Evolutionary conservation across 2,888 invertebrate species (phyloP), one percentile per base, ranked within the genome.

Genomic region (Ectemnius lituratus): DNA sequence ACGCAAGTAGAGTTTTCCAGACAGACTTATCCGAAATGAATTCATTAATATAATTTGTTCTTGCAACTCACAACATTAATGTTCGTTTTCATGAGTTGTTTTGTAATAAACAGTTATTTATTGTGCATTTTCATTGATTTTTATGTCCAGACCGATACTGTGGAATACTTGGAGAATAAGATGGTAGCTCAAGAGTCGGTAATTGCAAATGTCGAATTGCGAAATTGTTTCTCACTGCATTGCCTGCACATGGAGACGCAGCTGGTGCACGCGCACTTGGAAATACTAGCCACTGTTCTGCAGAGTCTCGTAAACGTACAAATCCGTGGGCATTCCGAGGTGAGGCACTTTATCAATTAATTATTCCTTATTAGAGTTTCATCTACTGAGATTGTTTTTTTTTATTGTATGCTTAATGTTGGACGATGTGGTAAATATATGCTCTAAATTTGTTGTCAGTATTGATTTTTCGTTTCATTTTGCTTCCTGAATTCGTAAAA

Each of bases 221-320:
- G 94, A 78, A 93, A 93, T 73, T 93, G 93, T 59, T 94, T 93
- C 85, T 94, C 94, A 70, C 90, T 94, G 59, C 93, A 93, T 83
- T 94, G 94, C 87, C 92, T 94, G 18, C 92, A 94, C 81, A 92
- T 93, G 92, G 94, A 94, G 85, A 94, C 94, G 0, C 93, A 93
- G 80, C 88, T 94, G 52, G 93, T 93, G 4, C 93, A 93, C 80
- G 92, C 93, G 3, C 93, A 94, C 88, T 90, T 94, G 69, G 93
- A 93, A 85, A 93, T 93, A 57, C 89, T 94, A 27, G 93, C 93
- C 0, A 91, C 93, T 1, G 93, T 94, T 73, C 87, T 94, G 58
- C 92, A 92, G 77, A 92, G 92, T 78, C 91, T 94, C 74, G 92
- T 93, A 4, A 91, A 91, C 66, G 92, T 93, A 28, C 92, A 92